Evolutionary conservation across 2,888 invertebrate species (phyloP), one percentile per base, ranked within the genome.

Genomic region (Nomada fucata): DNA sequence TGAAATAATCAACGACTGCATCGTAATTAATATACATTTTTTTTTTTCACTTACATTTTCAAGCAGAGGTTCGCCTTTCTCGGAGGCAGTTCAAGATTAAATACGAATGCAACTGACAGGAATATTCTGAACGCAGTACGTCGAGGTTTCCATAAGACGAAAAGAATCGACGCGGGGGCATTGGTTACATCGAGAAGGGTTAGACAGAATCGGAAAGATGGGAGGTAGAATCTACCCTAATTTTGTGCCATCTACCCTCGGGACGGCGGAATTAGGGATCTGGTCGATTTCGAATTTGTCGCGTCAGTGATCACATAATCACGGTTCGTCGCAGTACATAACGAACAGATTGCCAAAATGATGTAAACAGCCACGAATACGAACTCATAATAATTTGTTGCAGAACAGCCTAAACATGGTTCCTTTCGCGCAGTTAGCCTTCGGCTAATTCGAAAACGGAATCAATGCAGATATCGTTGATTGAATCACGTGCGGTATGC

Each of bases 241-340:
- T 87, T 89, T 88, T 73, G 70, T 68, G 84, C 71, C 67, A 79
- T 81, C 86, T 86, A 80, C 84, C 88, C 84, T 75, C 73, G 83
- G 83, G 79, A 81, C 61, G 79, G 36, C 74, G 70, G 80, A 91
- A 91, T 91, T 90, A 87, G 81, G 52, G 84, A 52, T 61, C 57
- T 80, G 85, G 80, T 88, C 88, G 87, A 89, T 89, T 81, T 61
- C 87, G 78, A 90, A 91, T 91, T 92, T 89, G 74, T 86, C 91
- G 91, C 90, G 61, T 78, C 86, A 81, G 67, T 88, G 85, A 71
- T 79, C 87, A 78, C 70, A 78, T 82, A 90, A 91, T 91, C 86
- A 86, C 78, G 82, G 68, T 75, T 83, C 79, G 83, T 86, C 79
- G 76, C 63, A 76, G 83, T 82, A 87, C 26, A 20, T 80, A 77